Conservation (phyloP, 2,888 invertebrate genomes). For the Xestia c-nigrum region DNA sequence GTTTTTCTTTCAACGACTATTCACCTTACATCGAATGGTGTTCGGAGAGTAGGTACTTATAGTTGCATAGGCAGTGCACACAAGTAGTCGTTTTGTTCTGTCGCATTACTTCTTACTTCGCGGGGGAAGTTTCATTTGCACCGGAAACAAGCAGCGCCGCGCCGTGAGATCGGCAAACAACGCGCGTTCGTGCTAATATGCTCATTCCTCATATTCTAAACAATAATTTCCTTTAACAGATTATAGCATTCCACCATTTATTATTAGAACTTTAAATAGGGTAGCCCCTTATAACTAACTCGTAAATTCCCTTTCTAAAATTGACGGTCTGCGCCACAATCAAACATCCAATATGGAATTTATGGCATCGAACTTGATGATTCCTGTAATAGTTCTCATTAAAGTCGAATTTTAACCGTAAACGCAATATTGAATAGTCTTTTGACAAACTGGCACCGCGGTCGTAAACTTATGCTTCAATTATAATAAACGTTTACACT, state of each 20-base stretch:
- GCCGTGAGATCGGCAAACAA: constrained; percentile 86
- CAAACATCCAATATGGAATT: constrained; percentile 37
- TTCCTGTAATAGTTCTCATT: constrained; percentile 58
- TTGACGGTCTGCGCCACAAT: constrained; percentile 16
- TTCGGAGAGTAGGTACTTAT: constrained; percentile 30
- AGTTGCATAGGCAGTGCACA: constrained; percentile 23
- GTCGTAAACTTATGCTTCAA: constrained; percentile 87
- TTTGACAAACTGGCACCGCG: constrained; percentile 83
- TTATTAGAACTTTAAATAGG: constrained; percentile 48
- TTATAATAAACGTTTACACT: constrained; percentile 87
- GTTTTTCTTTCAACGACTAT: constrained; percentile 9
- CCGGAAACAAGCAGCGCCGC: constrained; percentile 77
- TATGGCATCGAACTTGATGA: constrained; percentile 44
- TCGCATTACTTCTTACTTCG: constrained; percentile 65
- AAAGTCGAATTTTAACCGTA: constrained; percentile 64
- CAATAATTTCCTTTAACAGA: constrained; percentile 72
- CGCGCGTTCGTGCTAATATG: constrained; percentile 75
- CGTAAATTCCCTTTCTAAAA: constrained; percentile 31
- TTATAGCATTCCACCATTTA: constrained; percentile 57
- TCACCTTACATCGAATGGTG: neutral
- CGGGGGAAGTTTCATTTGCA: constrained; percentile 72
- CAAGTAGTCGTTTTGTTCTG: constrained; percentile 66
- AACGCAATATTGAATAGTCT: constrained; percentile 76
- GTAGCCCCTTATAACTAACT: constrained; percentile 28
- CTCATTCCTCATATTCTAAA: constrained; percentile 76